These are phyloP conservation scores for Carposina sasakii DNA, from an alignment of 1,140 invertebrate species.

Conservation along the genomic window DNA sequence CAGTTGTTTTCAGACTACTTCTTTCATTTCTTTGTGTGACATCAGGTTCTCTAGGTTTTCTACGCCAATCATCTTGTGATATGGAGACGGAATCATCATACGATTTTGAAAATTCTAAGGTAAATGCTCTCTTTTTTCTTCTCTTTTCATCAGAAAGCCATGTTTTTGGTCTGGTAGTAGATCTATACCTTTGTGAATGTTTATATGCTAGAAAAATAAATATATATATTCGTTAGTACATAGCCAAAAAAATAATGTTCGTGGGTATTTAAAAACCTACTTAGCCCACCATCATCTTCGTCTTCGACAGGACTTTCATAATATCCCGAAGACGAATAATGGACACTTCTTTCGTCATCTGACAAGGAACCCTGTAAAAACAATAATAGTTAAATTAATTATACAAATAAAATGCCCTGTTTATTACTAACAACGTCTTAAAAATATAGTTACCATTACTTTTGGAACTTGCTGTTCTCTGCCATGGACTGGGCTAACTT, in stretches of 20 bases:
- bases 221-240: conserved; percentile 5
- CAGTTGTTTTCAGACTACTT: conserved; percentile 37
- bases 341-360: conserved; percentile 79
- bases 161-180: conserved; percentile 49
- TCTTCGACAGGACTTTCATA: conserved; percentile 86
- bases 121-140: conserved; percentile 79
- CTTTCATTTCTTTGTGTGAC: conserved; percentile 40
- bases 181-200: conserved; percentile 69
- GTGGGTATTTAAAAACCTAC: conserved; percentile 39
- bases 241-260: not conserved
- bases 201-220: conserved; percentile 59
- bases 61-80: conserved; percentile 64
- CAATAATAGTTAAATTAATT: not conserved
- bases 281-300: conserved; percentile 70
- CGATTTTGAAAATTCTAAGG: conserved; percentile 77
- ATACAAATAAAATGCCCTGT: too few species aligned
- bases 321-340: conserved; percentile 84
- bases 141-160: conserved; percentile 80
- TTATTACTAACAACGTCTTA: conserved; percentile 1
- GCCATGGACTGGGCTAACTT: conserved; percentile 26
- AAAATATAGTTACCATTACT: conserved; percentile 39
- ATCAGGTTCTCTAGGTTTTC: conserved; percentile 51
- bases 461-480: conserved; percentile 57
- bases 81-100: conserved; percentile 67
- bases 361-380: conserved; percentile 72